A percentile compares a stretch with the other conserved stretches of the same genome.
phyloP scores from a whole-genome alignment of 2,797 vertebrate species.

The Crocidura indochinensis region DNA sequence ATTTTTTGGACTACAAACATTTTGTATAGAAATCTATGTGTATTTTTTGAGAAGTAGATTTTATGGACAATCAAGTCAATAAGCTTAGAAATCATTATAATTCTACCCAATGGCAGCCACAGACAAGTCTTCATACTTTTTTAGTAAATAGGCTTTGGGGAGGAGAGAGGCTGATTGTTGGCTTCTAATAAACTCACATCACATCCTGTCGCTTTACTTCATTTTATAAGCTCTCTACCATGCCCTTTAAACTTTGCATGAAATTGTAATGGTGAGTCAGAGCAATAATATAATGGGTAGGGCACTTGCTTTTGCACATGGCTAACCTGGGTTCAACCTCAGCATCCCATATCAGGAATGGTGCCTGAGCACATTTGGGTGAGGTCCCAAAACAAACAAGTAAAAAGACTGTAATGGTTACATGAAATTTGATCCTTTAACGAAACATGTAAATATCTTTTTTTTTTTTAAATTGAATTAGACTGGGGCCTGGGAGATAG shows the following conservation, averaged over 20 bases:
- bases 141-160: background rate
- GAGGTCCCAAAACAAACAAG: too few relatives aligned
- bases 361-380: too few relatives aligned
- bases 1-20: constrained; percentile 6
- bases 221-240: constrained; percentile 26
- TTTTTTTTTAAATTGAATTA: background rate
- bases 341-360: too few relatives aligned
- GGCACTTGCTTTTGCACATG: too few relatives aligned
- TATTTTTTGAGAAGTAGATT: background rate
- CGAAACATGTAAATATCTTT: background rate
- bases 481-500: too few relatives aligned
- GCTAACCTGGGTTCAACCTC: too few relatives aligned
- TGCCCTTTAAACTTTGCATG: constrained; percentile 31
- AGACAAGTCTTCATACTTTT: constrained; percentile 1
- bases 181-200: constrained; percentile 52
- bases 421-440: constrained; percentile 39
- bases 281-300: too few relatives aligned
- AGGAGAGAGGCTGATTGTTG: background rate
- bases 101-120: background rate
- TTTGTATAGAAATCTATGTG: background rate
- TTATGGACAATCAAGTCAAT: constrained; percentile 49
- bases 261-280: background rate
- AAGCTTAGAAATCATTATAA: constrained; percentile 12
- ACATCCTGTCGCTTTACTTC: constrained; percentile 20
- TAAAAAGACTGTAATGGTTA: background rate